phyloP scores from a whole-genome alignment of 2,113 vertebrate genomes.

The Pongo abelii region DNA sequence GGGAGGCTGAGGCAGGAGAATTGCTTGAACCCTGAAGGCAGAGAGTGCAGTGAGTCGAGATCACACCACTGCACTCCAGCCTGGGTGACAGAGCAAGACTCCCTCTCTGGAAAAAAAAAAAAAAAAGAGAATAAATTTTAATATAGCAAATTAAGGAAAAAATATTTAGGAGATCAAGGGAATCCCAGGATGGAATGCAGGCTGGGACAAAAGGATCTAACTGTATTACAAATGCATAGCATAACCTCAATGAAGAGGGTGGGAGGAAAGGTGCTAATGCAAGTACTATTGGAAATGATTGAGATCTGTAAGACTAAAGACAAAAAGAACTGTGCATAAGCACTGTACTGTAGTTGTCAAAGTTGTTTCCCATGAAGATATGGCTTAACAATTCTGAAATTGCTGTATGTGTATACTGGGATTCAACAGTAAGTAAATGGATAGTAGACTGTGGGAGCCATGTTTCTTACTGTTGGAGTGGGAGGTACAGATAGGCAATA shows the following conservation, averaged over 20 bases:
- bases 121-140: background rate
- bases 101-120: no score
- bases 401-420: background rate
- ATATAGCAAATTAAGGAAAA: background rate
- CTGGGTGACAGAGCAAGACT: no score
- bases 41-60: no score
- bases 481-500: background rate
- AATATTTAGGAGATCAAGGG: background rate
- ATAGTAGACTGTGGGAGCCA: background rate
- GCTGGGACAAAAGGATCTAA: background rate
- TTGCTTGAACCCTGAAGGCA: no score
- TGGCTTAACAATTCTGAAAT: slow-evolving; percentile 3
- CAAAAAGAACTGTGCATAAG: background rate
- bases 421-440: background rate
- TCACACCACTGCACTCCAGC: no score
- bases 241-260: background rate
- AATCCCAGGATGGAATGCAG: background rate
- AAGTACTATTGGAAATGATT: background rate
- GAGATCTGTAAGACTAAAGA: background rate
- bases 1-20: no score
- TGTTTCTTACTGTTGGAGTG: background rate
- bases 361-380: background rate
- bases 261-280: background rate
- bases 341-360: background rate
- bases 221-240: background rate